Evolutionary conservation across 1,140 invertebrate species (phyloP).

Genomic region (Diorhabda carinulata): DNA sequence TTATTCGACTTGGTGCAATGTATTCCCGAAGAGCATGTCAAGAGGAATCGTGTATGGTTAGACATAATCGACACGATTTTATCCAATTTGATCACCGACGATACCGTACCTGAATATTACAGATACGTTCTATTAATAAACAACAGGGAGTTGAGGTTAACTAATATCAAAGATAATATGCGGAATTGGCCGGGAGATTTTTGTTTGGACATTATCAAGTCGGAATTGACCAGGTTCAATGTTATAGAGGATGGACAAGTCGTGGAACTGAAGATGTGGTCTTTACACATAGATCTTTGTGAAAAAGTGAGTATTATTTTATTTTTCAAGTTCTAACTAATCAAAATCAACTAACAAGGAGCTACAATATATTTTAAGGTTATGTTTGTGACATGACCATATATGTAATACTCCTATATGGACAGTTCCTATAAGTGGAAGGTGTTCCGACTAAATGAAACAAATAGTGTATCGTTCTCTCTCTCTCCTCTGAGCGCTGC

Average conservation of each 20-base stretch:
- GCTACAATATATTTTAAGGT: too few species aligned
- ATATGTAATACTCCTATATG: too few species aligned
- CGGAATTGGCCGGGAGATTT: constrained; percentile 42
- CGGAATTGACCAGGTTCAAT: constrained; percentile 35
- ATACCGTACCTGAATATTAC: constrained; percentile 34
- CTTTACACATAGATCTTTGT: constrained; percentile 52
- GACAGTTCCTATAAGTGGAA: too few species aligned
- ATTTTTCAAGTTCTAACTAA: too few species aligned
- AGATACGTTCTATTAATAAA: constrained; percentile 38
- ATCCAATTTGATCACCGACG: constrained; percentile 35
- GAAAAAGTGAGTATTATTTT: constrained; percentile 43
- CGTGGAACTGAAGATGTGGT: constrained; percentile 42
- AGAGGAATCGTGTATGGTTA: constrained; percentile 28
- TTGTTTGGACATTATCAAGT: constrained; percentile 40
- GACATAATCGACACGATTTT: constrained; percentile 37
- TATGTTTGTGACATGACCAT: too few species aligned
- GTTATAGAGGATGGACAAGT: constrained; percentile 22
- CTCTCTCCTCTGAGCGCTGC: too few species aligned
- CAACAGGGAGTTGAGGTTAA: constrained; percentile 40
- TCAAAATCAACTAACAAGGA: too few species aligned
- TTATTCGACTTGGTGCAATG: constrained; percentile 37
- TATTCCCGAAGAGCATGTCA: constrained; percentile 39
- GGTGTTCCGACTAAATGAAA: too few species aligned
- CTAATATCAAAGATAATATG: constrained; percentile 45
- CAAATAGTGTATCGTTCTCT: too few species aligned